Conservation (phyloP, 2,797 vertebrate genomes). For the Leptatherina wallacei region DNA sequence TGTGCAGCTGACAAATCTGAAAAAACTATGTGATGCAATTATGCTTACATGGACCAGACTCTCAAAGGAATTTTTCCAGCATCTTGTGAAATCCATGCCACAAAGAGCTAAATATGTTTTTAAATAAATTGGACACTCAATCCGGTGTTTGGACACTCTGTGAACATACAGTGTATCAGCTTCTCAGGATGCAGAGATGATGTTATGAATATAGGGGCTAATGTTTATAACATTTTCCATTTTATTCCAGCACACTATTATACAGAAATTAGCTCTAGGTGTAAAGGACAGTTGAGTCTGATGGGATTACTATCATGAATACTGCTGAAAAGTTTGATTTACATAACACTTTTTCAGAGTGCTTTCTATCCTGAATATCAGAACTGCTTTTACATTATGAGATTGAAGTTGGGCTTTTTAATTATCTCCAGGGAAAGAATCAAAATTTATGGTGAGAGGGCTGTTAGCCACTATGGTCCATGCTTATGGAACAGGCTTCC, state of each 20-base stretch:
- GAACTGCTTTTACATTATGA: no score
- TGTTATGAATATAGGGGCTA: neutral
- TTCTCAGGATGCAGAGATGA: neutral
- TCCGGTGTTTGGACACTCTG: neutral
- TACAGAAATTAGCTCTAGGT: neutral
- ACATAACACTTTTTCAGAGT: neutral
- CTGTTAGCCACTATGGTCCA: no score
- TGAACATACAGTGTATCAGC: neutral
- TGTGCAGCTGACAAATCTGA: slow-evolving; percentile 12
- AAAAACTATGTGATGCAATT: slow-evolving; percentile 2
- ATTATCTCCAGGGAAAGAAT: no score
- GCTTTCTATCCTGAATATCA: no score
- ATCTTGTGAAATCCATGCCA: slow-evolving; percentile 11
- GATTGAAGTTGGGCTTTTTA: no score
- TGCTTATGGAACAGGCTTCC: no score
- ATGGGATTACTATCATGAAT: neutral
- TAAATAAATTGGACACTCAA: neutral
- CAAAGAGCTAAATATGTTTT: slow-evolving; percentile 11
- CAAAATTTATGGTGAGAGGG: no score
- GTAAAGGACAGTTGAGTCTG: neutral
- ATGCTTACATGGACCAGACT: slow-evolving; percentile 1
- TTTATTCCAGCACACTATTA: neutral
- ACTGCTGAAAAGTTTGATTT: neutral
- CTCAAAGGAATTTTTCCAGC: slow-evolving; percentile 9
- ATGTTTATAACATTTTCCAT: neutral